phyloP scores from a whole-genome alignment of 2,888 invertebrate species.

The Netelia virgata region DNA sequence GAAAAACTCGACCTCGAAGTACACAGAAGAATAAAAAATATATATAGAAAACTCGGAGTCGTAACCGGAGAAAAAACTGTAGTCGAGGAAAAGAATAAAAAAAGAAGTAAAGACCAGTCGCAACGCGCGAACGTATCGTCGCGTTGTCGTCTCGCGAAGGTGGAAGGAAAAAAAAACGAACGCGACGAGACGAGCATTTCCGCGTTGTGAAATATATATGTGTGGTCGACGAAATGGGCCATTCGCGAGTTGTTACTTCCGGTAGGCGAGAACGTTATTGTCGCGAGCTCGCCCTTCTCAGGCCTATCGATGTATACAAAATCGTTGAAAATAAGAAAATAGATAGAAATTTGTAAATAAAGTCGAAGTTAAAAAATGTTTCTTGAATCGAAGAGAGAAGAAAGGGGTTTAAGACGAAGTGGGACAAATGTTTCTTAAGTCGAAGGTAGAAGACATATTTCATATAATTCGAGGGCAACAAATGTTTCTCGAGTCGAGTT shows the following conservation, averaged over 20 bases:
- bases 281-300: background rate
- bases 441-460: too few relatives aligned
- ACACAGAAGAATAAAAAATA: background rate
- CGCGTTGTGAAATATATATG: slow-evolving; percentile 20
- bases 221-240: background rate
- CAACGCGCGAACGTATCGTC: slow-evolving; percentile 1
- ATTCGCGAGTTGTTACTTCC: background rate
- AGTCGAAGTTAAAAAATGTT: too few relatives aligned
- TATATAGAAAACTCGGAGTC: background rate
- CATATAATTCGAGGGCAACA: too few relatives aligned
- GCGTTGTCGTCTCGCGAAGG: slow-evolving; percentile 15
- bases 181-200: slow-evolving; percentile 10
- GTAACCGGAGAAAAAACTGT: slow-evolving; percentile 7
- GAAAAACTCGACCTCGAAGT: background rate
- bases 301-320: too few relatives aligned
- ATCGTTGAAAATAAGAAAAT: too few relatives aligned
- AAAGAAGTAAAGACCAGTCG: background rate
- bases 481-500: too few relatives aligned
- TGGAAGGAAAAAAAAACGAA: background rate
- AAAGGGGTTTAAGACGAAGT: too few relatives aligned
- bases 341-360: too few relatives aligned
- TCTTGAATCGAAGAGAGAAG: too few relatives aligned
- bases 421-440: too few relatives aligned
- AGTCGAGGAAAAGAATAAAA: background rate
- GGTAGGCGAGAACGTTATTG: background rate